A percentile compares a stretch with the other conserved stretches of the same genome.
These are phyloP conservation scores for Scolopax bukidnonensis DNA, from an alignment of 2,797 vertebrate species.

Conservation along the genomic window DNA sequence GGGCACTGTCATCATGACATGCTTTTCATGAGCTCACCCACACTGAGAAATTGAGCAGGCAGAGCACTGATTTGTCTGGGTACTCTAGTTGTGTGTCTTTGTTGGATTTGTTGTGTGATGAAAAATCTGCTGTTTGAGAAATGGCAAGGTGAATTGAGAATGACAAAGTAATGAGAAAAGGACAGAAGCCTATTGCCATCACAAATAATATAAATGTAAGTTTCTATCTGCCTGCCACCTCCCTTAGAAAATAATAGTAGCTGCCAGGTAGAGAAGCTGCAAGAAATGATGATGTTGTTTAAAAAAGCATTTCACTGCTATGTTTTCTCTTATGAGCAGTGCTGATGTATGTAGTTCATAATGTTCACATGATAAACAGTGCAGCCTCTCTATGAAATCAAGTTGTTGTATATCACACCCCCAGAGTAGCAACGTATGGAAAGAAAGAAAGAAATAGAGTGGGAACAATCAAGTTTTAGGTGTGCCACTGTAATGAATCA, in stretches of 20 bases:
- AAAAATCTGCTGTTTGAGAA: conserved; percentile 24
- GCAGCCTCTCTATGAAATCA: neutral
- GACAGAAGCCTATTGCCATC: conserved; percentile 2
- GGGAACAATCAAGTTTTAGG: conserved; percentile 3
- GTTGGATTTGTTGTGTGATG: neutral
- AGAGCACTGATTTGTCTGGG: neutral
- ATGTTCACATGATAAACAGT: neutral
- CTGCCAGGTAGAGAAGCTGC: conserved; percentile 9
- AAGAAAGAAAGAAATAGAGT: neutral
- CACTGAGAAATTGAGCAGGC: neutral
- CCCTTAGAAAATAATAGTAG: conserved; percentile 24
- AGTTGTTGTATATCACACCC: neutral
- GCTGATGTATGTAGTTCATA: neutral
- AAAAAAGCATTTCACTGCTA: neutral
- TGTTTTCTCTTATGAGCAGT: neutral
- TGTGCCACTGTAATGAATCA: conserved; percentile 4
- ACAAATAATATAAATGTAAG: conserved; percentile 44
- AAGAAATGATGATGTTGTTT: conserved; percentile 12
- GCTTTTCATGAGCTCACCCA: neutral
- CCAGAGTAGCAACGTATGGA: neutral
- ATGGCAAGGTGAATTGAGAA: conserved; percentile 17
- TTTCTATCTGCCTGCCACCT: conserved; percentile 10
- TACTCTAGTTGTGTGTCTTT: neutral
- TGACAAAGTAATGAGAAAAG: conserved; percentile 38
- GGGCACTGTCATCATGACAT: neutral